Evolutionary conservation across 2,888 invertebrate species (phyloP), one percentile per base, ranked within the genome.

Genomic region (Anagyrus pseudococci): DNA sequence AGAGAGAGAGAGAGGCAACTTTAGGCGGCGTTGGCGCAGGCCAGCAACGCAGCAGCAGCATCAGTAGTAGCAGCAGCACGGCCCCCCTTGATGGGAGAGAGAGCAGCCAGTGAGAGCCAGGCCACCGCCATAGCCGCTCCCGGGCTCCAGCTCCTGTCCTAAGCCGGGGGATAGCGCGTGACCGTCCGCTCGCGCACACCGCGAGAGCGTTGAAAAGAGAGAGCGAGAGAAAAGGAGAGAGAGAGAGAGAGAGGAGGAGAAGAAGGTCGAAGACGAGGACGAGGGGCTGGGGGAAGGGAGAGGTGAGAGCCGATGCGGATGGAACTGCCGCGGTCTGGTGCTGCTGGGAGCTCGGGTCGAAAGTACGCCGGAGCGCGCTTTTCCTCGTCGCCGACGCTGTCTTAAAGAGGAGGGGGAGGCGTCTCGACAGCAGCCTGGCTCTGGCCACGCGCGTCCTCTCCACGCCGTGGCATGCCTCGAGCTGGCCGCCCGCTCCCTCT

Each of bases 81-180:
- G 17, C 1, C n/a, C 41, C 49, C 33, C 33, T n/a, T 13, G 15
- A 10, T 23, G 26, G 15, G 7, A n/a, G n/a, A n/a, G n/a, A n/a
- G n/a, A n/a, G n/a, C n/a, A n/a, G n/a, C n/a, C 20, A 19, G 8
- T 79, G 76, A 80, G 82, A 80, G 79, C 79, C 77, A 75, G 77
- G 78, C 77, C 75, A 78, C 77, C 79, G 81, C 76, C 77, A 82
- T 76, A 81, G 81, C 75, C 80, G 82, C 74, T 81, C 80, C 74
- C 80, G 77, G 75, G 77, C 25, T 17, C 22, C 33, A 37, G 33
- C 33, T 13, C 4, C 33, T 8, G 8, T 4, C 8, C 13, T 15
- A 4, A 37, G 33, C 10, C 29, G 29, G 10, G 29, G 29, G 29
- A 29, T 10, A 29, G 6, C 29, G 29, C 29, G 29, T 10, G 29